Base-by-base conservation (phyloP, 2,797 vertebrate species). In the Enteromius unitaeniatus region DNA sequence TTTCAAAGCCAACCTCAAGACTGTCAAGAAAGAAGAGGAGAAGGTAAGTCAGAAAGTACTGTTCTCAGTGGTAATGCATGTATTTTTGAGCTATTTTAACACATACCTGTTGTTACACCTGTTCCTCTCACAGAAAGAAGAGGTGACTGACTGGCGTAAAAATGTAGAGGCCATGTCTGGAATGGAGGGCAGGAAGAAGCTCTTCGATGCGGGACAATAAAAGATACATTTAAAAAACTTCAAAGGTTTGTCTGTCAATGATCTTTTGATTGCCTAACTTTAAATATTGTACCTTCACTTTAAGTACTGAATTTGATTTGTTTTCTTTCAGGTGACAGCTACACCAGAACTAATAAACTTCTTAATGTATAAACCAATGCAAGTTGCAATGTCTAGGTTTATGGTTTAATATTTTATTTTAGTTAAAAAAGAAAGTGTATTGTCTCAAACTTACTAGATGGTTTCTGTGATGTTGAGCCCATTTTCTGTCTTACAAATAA, bases 21-120 rank as follows among this genome's bases (percentile, higher is more conserved):
- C 95, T 13, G 95, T 96, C 62, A 96, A 95, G 89, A 96, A 96
- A 82, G 95, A 96, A 86, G 95, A 96, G 21, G 95, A 96, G 83
- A 96, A 95, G 93, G 95, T 94, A 73, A 53, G 47, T 21, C 17
- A 6, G 28, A 62, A 15, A 28, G 28, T 17, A 28, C 26, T 28
- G 13, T 17, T 23, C 15, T 60, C 8, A 31, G 76, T 34, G 23
- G n/a, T 23, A 45, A 11, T 4, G 4, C 15, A 17, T 78, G 13
- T 14, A 9, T 42, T 37, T 4, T 19, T 37, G 21, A 53, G 60
- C 19, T 37, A 37, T 53, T 40, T 82, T 37, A 37, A 78, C 1
- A 85, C 84, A 70, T 13, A 19, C 49, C 23, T 65, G 21, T 26
- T 53, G 28, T 55, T 49, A 53, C 84, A 89, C 82, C 26, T 68